These are phyloP conservation scores for Acropternis orthonyx DNA, from an alignment of 2,797 vertebrate species.

Conservation along the genomic window DNA sequence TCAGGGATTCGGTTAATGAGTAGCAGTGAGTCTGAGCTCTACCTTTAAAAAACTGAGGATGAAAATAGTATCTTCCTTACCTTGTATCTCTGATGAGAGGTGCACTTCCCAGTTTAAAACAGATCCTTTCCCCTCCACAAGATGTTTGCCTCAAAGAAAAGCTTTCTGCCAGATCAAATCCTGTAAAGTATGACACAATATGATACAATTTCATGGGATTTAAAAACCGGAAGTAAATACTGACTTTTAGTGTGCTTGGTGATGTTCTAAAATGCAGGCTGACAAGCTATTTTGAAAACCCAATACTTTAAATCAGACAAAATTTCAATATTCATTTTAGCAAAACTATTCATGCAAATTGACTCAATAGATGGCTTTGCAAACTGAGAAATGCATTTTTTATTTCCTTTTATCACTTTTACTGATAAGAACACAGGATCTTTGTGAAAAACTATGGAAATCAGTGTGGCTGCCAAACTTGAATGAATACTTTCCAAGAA, in stretches of 20 bases:
- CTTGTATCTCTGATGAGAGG: constrained; percentile 88
- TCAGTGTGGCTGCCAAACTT: neutral
- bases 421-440: neutral
- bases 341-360: neutral
- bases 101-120: constrained; percentile 88
- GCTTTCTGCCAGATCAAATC: constrained; percentile 90
- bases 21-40: neutral
- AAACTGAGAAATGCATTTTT: neutral
- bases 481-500: neutral
- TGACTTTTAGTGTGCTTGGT: neutral
- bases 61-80: constrained; percentile 79
- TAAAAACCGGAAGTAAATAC: neutral
- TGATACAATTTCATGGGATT: neutral
- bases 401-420: neutral
- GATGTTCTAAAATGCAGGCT: neutral
- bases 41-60: neutral
- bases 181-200: constrained; percentile 75
- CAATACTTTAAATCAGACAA: neutral
- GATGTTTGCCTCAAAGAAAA: constrained; percentile 88
- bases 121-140: constrained; percentile 81
- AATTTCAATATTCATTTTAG: constrained; percentile 4
- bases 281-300: constrained; percentile 13
- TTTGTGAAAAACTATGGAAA: neutral
- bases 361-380: neutral
- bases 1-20: neutral